Evolutionary conservation across 1,140 invertebrate species (phyloP).

Genomic region (Idris sp.): DNA sequence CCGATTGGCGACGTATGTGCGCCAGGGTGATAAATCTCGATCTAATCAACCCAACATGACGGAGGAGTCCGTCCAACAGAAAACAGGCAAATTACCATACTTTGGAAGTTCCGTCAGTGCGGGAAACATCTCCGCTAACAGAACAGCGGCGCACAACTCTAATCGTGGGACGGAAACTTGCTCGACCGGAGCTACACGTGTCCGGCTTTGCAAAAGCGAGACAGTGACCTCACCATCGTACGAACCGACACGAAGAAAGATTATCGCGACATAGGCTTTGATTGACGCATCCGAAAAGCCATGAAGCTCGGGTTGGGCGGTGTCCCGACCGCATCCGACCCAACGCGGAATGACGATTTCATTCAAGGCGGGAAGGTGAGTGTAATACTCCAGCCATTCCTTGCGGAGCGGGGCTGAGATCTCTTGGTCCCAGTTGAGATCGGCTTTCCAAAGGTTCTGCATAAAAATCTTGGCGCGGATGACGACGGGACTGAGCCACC

Average conservation of each 20-base stretch:
- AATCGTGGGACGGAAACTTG: slow-evolving; percentile 56
- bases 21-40: not conserved
- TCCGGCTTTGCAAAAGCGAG: slow-evolving; percentile 59
- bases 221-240: too few species aligned
- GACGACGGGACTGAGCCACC: not conserved
- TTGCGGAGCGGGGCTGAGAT: too few species aligned
- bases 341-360: slow-evolving; percentile 17
- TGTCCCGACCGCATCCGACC: not conserved
- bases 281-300: slow-evolving; percentile 25
- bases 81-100: not conserved
- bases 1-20: not conserved
- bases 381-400: too few species aligned
- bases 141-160: slow-evolving; percentile 67
- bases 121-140: slow-evolving; percentile 53
- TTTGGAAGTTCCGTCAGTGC: slow-evolving; percentile 9
- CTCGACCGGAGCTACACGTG: slow-evolving; percentile 55
- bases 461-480: not conserved
- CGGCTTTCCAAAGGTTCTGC: not conserved
- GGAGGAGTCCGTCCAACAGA: not conserved
- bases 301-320: slow-evolving; percentile 12
- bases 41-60: not conserved
- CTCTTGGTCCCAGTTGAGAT: not conserved
- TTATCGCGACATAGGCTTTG: not conserved
- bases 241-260: slow-evolving; percentile 1
- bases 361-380: too few species aligned